A percentile compares a stretch with the other conserved stretches of the same genome.
Conservation (phyloP, 2,113 vertebrate species). For the Fulica atra region DNA sequence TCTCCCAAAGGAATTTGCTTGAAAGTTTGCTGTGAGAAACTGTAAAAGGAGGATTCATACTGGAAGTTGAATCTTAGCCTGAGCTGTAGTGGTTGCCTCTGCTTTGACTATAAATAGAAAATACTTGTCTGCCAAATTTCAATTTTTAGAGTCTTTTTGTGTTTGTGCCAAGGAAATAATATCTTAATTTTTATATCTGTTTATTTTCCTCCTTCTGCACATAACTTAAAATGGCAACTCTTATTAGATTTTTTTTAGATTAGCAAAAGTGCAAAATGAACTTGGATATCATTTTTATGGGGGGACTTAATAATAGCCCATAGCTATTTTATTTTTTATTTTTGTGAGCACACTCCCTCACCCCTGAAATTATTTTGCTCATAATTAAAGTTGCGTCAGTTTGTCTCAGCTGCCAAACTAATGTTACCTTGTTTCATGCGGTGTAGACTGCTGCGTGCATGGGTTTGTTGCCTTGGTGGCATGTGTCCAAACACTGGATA, state of each 20-base stretch:
- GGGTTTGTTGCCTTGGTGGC: slow-evolving; percentile 42
- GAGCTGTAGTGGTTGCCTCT: not conserved
- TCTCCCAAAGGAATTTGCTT: slow-evolving; percentile 44
- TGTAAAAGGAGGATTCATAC: not conserved
- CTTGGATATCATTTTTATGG: not conserved
- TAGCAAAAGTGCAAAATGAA: not conserved
- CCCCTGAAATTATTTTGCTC: slow-evolving; percentile 4
- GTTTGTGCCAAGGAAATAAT: slow-evolving; percentile 38
- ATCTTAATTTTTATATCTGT: slow-evolving; percentile 58
- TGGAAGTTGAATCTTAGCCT: slow-evolving; percentile 33
- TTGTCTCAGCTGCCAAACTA: slow-evolving; percentile 12
- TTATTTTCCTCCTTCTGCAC: slow-evolving; percentile 36
- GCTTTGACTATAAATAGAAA: slow-evolving; percentile 51
- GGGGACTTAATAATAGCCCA: not conserved
- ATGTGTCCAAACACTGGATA: slow-evolving; percentile 35
- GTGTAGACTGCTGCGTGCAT: not conserved
- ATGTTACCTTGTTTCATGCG: not conserved
- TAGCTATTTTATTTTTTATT: not conserved
- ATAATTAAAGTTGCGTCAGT: not conserved
- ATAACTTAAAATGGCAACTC: slow-evolving; percentile 23
- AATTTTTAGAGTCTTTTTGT: slow-evolving; percentile 35
- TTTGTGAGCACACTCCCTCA: not conserved
- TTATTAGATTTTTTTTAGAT: not conserved
- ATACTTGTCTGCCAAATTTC: slow-evolving; percentile 29
- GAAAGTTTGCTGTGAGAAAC: slow-evolving; percentile 54